A percentile compares a stretch with the other conserved stretches of the same genome.
Conservation (phyloP, 2,797 vertebrate genomes). For the Neosalanx taihuensis region DNA sequence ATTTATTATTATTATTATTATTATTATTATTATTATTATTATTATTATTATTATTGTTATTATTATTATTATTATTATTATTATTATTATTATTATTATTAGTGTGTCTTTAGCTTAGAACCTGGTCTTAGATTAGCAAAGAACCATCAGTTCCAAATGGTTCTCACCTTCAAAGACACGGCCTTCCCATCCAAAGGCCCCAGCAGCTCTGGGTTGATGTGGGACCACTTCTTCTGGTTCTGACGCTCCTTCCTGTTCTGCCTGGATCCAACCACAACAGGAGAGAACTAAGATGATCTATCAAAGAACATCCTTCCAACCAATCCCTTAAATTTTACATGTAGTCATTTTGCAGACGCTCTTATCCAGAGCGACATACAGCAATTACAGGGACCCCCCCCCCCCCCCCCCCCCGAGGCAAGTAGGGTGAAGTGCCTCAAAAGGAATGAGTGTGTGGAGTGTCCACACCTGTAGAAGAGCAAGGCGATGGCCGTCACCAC, state of each 20-base stretch:
- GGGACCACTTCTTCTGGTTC: slow-evolving; percentile 88
- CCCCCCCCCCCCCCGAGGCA: no score
- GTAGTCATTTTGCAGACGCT: no score
- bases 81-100: not conserved
- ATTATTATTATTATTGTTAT: not conserved
- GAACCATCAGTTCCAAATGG: not conserved
- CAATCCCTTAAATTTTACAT: not conserved
- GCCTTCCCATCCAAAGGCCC: slow-evolving; percentile 83
- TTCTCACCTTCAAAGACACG: slow-evolving; percentile 85
- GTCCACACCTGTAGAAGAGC: slow-evolving; percentile 86
- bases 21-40: not conserved
- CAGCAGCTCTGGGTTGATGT: slow-evolving; percentile 84
- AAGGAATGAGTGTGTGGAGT: no score
- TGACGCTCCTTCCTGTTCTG: slow-evolving; percentile 84
- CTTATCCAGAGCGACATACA: no score
- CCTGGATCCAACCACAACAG: slow-evolving; percentile 58
- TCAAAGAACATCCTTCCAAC: not conserved
- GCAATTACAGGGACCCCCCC: no score
- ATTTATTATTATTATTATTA: no score
- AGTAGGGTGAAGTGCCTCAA: no score
- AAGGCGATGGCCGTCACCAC: slow-evolving; percentile 84
- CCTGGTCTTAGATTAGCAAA: not conserved
- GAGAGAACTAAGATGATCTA: not conserved
- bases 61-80: no score
- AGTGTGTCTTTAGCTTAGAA: no score